Evolutionary conservation across 2,888 invertebrate genomes (phyloP), one percentile per base, ranked within the genome.

Genomic region (Teleogryllus oceanicus): DNA sequence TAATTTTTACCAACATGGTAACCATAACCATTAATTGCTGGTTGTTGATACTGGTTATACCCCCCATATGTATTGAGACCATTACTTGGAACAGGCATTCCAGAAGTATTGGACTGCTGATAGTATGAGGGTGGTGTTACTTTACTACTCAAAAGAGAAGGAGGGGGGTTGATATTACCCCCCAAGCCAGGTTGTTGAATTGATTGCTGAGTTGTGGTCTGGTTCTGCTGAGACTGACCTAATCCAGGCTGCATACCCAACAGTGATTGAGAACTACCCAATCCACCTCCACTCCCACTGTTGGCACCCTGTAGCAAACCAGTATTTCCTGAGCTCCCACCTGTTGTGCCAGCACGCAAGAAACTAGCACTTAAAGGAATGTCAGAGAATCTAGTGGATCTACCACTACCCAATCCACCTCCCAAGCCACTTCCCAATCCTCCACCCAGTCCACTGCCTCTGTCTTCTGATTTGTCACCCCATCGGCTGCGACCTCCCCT

Each of bases 401-500:
- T 62, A n/a, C 62, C n/a, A 62, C 62, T 62, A 13, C 62, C 62
- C 8, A 62, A 62, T n/a, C 62, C 62, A 62, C 62, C 62, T 62
- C 62, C 62, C 62, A 62, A 62, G 62, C 62, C 62, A 62, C 62
- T 62, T 16, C 62, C 62, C n/a, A 62, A 62, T 16, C 62, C 62
- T 18, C 62, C 62, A 62, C 62, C 62, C 62, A 62, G n/a, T 62
- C 62, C 62, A 62, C 62, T 62, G n/a, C 62, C 62, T 62, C 62
- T 62, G n/a, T 62, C 62, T 62, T 62, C 62, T 62, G 62, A 62
- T 21, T 81, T 75, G 21, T 81, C 78, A 77, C 79, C 78, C 79
- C 81, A 79, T 37, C 80, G 77, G 16, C 75, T 80, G 49, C 78
- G 75, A n/a, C 2, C 87, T 84, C 21, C 87, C 86, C 62, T 86